A percentile compares a stretch with the other conserved stretches of the same genome.
Conservation (phyloP, 2,888 invertebrate species). For the Hedychridium roseum region DNA sequence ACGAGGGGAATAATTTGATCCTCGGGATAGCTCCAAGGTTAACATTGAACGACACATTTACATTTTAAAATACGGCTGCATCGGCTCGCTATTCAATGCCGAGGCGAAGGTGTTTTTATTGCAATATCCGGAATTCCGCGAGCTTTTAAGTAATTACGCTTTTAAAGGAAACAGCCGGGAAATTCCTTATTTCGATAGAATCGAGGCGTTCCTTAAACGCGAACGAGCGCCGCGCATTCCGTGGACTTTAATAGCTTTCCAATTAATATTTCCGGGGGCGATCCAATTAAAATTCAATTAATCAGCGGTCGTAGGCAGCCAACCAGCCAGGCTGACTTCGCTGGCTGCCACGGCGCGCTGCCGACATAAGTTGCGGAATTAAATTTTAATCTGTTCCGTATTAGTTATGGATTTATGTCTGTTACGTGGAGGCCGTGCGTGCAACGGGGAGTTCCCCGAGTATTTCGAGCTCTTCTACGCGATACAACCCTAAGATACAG, state of each 20-base stretch:
- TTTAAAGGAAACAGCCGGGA: too few relatives aligned
- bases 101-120: too few relatives aligned
- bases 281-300: constrained; percentile 60
- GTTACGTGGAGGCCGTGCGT: constrained; percentile 26
- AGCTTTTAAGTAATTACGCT: too few relatives aligned
- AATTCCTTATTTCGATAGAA: constrained; percentile 19
- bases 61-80: too few relatives aligned
- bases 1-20: too few relatives aligned
- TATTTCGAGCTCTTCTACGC: constrained; percentile 11
- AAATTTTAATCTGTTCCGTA: constrained; percentile 56
- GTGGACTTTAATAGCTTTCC: constrained; percentile 41
- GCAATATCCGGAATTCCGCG: too few relatives aligned
- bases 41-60: too few relatives aligned
- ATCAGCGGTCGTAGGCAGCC: constrained; percentile 38
- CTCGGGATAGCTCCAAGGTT: too few relatives aligned
- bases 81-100: too few relatives aligned
- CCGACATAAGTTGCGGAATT: constrained; percentile 48
- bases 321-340: constrained; percentile 9
- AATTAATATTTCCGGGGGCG: constrained; percentile 52
- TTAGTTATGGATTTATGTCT: constrained; percentile 55
- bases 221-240: constrained; percentile 9
- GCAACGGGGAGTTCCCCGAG: constrained; percentile 15
- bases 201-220: constrained; percentile 21
- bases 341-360: constrained; percentile 6
- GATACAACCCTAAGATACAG: neutral